Evolutionary conservation across 2,888 invertebrate species (phyloP).

Genomic region (Blastobasis lacticolella): DNA sequence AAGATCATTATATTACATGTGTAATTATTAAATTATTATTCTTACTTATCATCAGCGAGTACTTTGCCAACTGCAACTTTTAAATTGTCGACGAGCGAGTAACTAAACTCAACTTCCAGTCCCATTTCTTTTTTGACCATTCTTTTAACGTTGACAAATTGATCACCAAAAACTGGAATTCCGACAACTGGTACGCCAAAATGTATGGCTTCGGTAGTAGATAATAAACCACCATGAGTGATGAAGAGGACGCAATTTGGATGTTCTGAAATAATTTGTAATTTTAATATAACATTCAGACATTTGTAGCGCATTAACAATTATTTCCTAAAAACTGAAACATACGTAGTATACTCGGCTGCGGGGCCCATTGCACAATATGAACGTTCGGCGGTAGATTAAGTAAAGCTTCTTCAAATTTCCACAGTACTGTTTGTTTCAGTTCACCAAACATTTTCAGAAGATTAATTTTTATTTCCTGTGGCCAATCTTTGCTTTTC

Average conservation of each 20-base stretch:
- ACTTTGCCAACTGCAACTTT: conserved; percentile 29
- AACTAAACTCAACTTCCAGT: conserved; percentile 25
- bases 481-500: too few species aligned
- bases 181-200: conserved; percentile 46
- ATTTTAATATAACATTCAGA: not conserved
- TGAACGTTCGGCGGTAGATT: too few species aligned
- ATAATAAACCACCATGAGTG: too few species aligned
- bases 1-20: not conserved
- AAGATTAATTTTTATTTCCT: too few species aligned
- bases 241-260: conserved; percentile 49
- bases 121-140: conserved; percentile 37
- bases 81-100: conserved; percentile 24
- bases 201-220: conserved; percentile 41
- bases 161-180: conserved; percentile 48
- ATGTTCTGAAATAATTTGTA: conserved; percentile 31
- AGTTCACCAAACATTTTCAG: too few species aligned
- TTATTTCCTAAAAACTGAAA: too few species aligned
- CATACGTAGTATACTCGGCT: too few species aligned
- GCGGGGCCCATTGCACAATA: too few species aligned
- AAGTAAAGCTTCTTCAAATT: too few species aligned
- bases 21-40: not conserved
- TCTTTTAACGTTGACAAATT: conserved; percentile 36
- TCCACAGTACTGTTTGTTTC: too few species aligned
- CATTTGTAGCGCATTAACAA: conserved; percentile 1
- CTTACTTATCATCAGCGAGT: conserved; percentile 26